Percentiles rank a stretch among this genome's conserved stretches.
phyloP scores from a whole-genome alignment of 2,797 vertebrate genomes.

The Chelonia mydas region DNA sequence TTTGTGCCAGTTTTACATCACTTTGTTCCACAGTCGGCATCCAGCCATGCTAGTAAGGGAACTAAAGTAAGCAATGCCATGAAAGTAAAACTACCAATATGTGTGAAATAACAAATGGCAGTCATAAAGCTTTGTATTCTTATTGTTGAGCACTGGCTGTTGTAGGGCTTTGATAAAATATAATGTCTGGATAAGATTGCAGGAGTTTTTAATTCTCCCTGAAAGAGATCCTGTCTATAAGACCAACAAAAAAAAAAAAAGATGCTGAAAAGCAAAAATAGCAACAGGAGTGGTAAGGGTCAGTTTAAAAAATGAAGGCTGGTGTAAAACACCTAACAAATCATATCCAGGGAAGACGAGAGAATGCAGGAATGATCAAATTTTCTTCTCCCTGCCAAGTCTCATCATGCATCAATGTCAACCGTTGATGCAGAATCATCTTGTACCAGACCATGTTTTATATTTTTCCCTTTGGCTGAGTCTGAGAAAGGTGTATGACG shows the following conservation, averaged over 20 bases:
- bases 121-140: background rate
- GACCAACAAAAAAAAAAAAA: background rate
- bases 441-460: background rate
- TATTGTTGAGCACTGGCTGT: background rate
- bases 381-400: background rate
- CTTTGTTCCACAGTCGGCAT: conserved; percentile 45
- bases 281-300: background rate
- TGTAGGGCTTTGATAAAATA: conserved; percentile 2
- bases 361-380: background rate
- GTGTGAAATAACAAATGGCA: conserved; percentile 45
- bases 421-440: background rate
- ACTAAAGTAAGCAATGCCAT: conserved; percentile 34
- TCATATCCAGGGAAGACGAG: background rate
- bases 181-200: background rate
- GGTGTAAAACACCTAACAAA: background rate
- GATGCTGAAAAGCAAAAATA: background rate
- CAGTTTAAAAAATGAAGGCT: background rate
- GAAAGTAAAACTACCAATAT: conserved; percentile 5
- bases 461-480: background rate
- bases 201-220: background rate
- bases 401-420: background rate
- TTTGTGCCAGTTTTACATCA: conserved; percentile 57
- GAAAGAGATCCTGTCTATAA: background rate
- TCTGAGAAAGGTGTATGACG: background rate
- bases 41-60: conserved; percentile 41